phyloP scores from a whole-genome alignment of 2,797 vertebrate species.

The Thalassophryne amazonica region DNA sequence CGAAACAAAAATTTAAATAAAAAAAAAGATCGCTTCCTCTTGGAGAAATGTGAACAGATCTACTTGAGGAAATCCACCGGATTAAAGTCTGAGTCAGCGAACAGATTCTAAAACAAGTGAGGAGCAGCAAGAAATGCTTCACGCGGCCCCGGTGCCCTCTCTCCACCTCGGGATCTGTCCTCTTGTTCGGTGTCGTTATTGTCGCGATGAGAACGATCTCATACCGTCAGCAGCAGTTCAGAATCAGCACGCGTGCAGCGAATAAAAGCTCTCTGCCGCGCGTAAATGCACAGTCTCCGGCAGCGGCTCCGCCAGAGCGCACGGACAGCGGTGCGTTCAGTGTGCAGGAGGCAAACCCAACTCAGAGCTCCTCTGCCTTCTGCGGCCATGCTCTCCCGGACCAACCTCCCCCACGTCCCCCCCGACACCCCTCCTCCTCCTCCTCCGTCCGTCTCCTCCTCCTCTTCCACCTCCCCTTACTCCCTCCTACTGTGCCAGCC shows the following conservation, averaged over 20 bases:
- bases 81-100: too few relatives aligned
- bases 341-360: conserved; percentile 18
- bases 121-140: conserved; percentile 4
- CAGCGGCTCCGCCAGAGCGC: conserved; percentile 28
- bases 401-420: conserved; percentile 19
- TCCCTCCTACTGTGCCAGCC: conserved; percentile 54
- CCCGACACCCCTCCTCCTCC: background rate
- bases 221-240: conserved; percentile 21
- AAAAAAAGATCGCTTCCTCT: too few relatives aligned
- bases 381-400: conserved; percentile 58
- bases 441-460: background rate
- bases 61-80: too few relatives aligned
- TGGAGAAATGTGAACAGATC: too few relatives aligned
- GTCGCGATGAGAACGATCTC: conserved; percentile 5
- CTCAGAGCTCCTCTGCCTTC: conserved; percentile 31
- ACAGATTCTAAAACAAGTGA: background rate
- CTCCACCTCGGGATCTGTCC: background rate
- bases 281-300: conserved; percentile 27
- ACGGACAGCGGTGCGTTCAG: conserved; percentile 4
- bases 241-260: background rate
- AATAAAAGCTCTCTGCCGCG: conserved; percentile 57
- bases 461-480: background rate
- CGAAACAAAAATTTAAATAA: too few relatives aligned
- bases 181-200: conserved; percentile 6
- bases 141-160: background rate